A percentile compares a stretch with the other conserved stretches of the same genome.
Conservation (phyloP, 2,888 invertebrate genomes). For the Lepidocyrtinus sp. region DNA sequence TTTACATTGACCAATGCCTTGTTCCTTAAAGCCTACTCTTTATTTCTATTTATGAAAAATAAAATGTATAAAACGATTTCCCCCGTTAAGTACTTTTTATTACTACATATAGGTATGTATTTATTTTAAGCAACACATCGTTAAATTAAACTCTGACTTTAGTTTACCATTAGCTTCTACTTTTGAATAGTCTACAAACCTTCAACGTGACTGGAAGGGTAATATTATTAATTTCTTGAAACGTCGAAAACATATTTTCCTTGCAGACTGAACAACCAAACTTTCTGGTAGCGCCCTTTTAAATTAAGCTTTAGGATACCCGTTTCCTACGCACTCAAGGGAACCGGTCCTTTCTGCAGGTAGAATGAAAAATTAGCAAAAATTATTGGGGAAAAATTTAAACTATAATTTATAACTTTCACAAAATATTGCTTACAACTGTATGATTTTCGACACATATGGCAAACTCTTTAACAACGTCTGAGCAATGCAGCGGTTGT, state of each 20-base stretch:
- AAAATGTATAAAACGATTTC: no score
- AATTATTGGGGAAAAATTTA: neutral
- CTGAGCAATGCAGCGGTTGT: conserved; percentile 67
- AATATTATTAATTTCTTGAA: conserved; percentile 13
- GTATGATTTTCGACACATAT: conserved; percentile 65
- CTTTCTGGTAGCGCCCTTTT: conserved; percentile 25
- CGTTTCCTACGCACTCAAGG: conserved; percentile 48
- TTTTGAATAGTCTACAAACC: conserved; percentile 28
- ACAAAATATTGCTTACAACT: conserved; percentile 30
- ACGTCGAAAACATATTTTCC: conserved; percentile 31
- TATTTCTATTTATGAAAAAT: conserved; percentile 26
- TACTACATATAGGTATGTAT: conserved; percentile 1
- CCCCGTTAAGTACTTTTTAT: conserved; percentile 13
- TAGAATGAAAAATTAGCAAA: neutral
- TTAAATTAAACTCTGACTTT: neutral
- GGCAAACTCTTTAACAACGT: conserved; percentile 67
- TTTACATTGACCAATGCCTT: no score
- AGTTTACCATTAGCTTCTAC: conserved; percentile 9
- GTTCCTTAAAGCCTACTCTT: no score
- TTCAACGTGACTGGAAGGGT: conserved; percentile 29
- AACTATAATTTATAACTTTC: neutral
- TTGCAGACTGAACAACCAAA: neutral
- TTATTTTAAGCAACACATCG: neutral
- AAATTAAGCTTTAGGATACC: conserved; percentile 32
- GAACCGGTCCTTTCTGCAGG: conserved; percentile 51